phyloP scores from a whole-genome alignment of 2,797 vertebrate genomes.

The Sarcophilus harrisii region DNA sequence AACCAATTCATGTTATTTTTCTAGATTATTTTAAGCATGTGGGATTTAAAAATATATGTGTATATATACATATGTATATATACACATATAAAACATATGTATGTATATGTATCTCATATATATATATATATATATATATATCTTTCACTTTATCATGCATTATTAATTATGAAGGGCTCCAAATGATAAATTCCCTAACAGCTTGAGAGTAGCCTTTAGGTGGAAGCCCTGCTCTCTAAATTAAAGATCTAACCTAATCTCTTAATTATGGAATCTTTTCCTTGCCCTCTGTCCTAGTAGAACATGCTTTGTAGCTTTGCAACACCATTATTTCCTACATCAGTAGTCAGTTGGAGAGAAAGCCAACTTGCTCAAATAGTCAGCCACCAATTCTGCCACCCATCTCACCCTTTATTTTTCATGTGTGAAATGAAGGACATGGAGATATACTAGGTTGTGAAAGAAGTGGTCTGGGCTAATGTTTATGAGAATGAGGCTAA shows the following conservation, averaged over 20 bases:
- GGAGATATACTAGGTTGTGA: not conserved
- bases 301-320: not conserved
- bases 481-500: not conserved
- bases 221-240: not conserved
- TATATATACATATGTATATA: not conserved
- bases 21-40: not conserved
- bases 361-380: not conserved
- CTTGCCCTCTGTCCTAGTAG: not conserved
- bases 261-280: conserved; percentile 26
- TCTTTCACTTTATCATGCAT: conserved; percentile 18
- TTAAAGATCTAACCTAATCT: conserved; percentile 9
- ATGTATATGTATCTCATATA: too few species aligned
- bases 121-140: too few species aligned
- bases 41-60: not conserved
- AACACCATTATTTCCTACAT: not conserved
- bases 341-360: not conserved
- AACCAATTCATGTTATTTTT: conserved; percentile 27
- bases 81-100: not conserved
- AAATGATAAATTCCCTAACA: not conserved
- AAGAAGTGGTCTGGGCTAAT: not conserved
- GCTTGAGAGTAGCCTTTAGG: not conserved
- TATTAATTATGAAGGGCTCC: conserved; percentile 3
- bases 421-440: not conserved
- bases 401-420: not conserved
- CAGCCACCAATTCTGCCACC: not conserved